Evolutionary conservation across 2,888 invertebrate species (phyloP).

Genomic region (Andrena chrysosceles): DNA sequence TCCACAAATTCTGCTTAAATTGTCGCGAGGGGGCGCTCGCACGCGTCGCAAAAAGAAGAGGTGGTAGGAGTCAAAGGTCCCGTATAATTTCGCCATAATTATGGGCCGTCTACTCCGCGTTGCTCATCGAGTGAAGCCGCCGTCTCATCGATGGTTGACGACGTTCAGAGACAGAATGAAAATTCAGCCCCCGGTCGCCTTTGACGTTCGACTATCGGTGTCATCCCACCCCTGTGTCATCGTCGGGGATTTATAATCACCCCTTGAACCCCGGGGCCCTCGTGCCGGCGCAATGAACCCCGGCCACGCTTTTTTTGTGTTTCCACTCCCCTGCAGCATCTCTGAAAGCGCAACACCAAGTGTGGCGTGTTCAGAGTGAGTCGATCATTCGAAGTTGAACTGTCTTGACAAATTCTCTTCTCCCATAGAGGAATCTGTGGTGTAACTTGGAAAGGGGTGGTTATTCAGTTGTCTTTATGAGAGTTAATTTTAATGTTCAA

Average conservation of each 20-base stretch:
- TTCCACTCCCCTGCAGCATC: background rate
- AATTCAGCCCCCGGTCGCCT: constrained; percentile 53
- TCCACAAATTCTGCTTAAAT: constrained; percentile 8
- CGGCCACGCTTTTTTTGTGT: constrained; percentile 31
- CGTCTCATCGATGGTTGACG: constrained; percentile 37
- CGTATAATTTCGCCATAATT: constrained; percentile 60
- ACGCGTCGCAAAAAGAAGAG: background rate
- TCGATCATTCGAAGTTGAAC: constrained; percentile 33
- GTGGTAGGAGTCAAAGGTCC: constrained; percentile 42
- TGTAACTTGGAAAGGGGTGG: background rate
- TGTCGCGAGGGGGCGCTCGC: constrained; percentile 28
- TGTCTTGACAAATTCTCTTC: constrained; percentile 45
- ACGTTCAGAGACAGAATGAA: constrained; percentile 58
- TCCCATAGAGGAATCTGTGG: background rate
- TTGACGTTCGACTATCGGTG: constrained; percentile 73
- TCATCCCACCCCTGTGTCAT: constrained; percentile 63
- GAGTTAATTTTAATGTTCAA: background rate
- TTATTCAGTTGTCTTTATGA: background rate
- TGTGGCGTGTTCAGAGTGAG: constrained; percentile 9
- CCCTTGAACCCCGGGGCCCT: constrained; percentile 38
- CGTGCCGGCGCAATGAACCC: constrained; percentile 25
- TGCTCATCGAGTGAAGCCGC: constrained; percentile 34
- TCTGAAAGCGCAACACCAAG: constrained; percentile 18
- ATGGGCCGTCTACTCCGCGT: constrained; percentile 29
- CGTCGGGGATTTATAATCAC: constrained; percentile 62